These are phyloP conservation scores for Crepidodera aurea DNA, from an alignment of 2,888 invertebrate genomes.

Conservation along the genomic window DNA sequence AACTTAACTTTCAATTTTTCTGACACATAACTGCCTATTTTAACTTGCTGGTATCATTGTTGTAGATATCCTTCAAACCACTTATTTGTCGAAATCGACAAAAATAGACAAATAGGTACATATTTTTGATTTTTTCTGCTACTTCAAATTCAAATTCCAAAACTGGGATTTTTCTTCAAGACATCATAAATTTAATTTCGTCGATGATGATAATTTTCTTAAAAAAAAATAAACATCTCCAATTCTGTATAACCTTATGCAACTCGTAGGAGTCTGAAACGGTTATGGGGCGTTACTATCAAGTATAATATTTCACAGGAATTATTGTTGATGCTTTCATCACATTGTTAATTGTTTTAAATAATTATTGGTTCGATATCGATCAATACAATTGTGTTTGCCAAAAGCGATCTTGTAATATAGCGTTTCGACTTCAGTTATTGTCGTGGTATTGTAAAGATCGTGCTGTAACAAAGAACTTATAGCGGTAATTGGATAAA, in stretches of 20 bases:
- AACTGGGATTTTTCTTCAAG: not conserved
- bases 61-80: too few species aligned
- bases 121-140: too few species aligned
- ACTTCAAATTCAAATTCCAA: too few species aligned
- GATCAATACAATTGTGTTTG: conserved; percentile 19
- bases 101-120: too few species aligned
- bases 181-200: not conserved
- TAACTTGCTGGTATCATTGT: too few species aligned
- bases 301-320: conserved; percentile 30
- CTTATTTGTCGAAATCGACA: too few species aligned
- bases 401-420: conserved; percentile 5
- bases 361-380: conserved; percentile 29
- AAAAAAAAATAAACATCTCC: not conserved
- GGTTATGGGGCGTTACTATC: conserved; percentile 24
- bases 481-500: not conserved
- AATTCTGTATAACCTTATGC: conserved; percentile 7
- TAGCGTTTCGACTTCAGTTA: not conserved
- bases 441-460: not conserved
- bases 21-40: too few species aligned
- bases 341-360: conserved; percentile 18
- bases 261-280: conserved; percentile 21
- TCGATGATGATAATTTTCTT: not conserved
- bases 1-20: too few species aligned
- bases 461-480: not conserved
- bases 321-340: conserved; percentile 10